These are phyloP conservation scores for Drosophila melanogaster DNA, from an alignment of 1,140 invertebrate species.

Conservation along the genomic window Release_6_plus_ISO1_MT NT_037436.4:4522501-4523000, in stretches of 20 bases:
- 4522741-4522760: constrained; percentile 64
- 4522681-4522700: constrained; percentile 44
- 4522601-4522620: constrained; percentile 74
- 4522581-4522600: constrained; percentile 36
- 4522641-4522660: constrained; percentile 68
- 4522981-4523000: constrained; percentile 54
- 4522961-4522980: constrained; percentile 41
- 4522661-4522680: constrained; percentile 73
- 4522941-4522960: not conserved
- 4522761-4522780: constrained; percentile 26
- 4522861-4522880: constrained; percentile 44
- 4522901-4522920: constrained; percentile 63
- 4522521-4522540: constrained; percentile 76
- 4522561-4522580: constrained; percentile 7
- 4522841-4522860: constrained; percentile 77
- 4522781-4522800: constrained; percentile 38
- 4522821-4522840: constrained; percentile 79
- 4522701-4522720: constrained; percentile 68
- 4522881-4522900: constrained; percentile 3
- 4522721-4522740: constrained; percentile 39
- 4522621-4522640: constrained; percentile 22
- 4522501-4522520: constrained; percentile 65
- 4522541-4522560: constrained; percentile 75
- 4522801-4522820: constrained; percentile 69
- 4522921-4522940: constrained; percentile 46